Evolutionary conservation across 2,113 vertebrate species (phyloP).

Genomic region (Gymnobelideus leadbeateri): DNA sequence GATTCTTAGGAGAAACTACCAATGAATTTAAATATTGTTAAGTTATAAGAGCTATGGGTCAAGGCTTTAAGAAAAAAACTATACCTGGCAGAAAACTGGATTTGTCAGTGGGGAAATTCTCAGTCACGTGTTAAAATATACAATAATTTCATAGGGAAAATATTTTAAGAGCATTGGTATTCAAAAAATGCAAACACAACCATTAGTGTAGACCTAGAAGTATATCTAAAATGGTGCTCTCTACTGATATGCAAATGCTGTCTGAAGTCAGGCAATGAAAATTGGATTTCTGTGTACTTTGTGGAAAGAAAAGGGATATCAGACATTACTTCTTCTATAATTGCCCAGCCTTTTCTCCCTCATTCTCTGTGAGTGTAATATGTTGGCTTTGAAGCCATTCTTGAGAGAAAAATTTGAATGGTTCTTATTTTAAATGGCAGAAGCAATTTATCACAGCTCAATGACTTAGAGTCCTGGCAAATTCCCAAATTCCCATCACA

Average conservation of each 20-base stretch:
- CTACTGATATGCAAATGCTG: background rate
- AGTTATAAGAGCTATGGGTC: background rate
- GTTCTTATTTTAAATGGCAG: slow-evolving; percentile 52
- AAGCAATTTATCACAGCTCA: slow-evolving; percentile 50
- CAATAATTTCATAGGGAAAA: background rate
- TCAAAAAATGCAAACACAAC: background rate
- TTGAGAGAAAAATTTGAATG: slow-evolving; percentile 42
- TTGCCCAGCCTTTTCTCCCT: background rate
- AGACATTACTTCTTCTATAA: background rate
- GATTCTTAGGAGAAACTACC: background rate
- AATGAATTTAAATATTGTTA: background rate
- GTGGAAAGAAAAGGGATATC: background rate
- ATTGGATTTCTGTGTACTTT: background rate
- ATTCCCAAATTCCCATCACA: slow-evolving; percentile 63
- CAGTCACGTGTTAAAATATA: background rate
- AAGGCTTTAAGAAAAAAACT: background rate
- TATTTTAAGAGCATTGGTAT: background rate
- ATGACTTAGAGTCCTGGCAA: slow-evolving; percentile 66
- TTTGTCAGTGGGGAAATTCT: background rate
- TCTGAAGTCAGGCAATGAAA: background rate
- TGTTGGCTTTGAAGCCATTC: slow-evolving; percentile 49
- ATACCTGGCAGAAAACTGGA: background rate
- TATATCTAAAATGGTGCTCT: background rate
- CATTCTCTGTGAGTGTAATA: background rate
- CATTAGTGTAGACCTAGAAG: background rate